These are phyloP conservation scores for Toxotes jaculatrix DNA, from an alignment of 2,113 vertebrate genomes.

Conservation along the genomic window DNA sequence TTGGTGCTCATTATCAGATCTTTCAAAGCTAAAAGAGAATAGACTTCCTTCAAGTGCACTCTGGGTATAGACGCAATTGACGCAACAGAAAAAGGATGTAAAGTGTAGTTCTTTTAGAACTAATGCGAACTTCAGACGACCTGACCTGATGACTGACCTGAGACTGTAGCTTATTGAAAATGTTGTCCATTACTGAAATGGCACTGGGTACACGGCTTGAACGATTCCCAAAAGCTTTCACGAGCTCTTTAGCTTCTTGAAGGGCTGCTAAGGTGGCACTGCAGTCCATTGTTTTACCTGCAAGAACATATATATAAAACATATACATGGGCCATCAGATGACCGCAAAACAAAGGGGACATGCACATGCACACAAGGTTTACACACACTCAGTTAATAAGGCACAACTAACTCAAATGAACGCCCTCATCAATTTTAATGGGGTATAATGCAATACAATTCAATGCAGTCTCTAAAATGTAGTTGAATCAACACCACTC, in stretches of 20 bases:
- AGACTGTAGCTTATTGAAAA: constrained; percentile 62
- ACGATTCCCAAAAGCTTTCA: constrained; percentile 85
- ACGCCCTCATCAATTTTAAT: neutral
- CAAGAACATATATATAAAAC: constrained; percentile 18
- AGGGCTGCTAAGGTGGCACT: constrained; percentile 69
- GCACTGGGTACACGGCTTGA: constrained; percentile 82
- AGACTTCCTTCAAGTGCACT: neutral
- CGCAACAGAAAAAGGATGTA: neutral
- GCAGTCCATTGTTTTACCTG: constrained; percentile 79
- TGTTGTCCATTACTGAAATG: constrained; percentile 79
- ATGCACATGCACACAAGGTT: neutral
- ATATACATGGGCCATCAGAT: neutral
- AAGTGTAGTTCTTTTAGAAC: neutral
- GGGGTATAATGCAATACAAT: neutral
- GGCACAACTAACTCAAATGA: neutral
- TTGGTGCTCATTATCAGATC: neutral
- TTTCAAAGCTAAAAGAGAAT: neutral
- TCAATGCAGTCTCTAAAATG: neutral
- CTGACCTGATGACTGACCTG: constrained; percentile 80
- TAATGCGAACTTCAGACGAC: neutral
- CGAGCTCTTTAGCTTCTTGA: constrained; percentile 83
- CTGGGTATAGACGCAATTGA: neutral
- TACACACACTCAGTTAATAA: neutral
- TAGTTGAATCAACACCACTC: no score
- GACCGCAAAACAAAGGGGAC: neutral